Base-by-base conservation (phyloP, 1,140 invertebrate species). In the Procambarus virginalis region DNA sequence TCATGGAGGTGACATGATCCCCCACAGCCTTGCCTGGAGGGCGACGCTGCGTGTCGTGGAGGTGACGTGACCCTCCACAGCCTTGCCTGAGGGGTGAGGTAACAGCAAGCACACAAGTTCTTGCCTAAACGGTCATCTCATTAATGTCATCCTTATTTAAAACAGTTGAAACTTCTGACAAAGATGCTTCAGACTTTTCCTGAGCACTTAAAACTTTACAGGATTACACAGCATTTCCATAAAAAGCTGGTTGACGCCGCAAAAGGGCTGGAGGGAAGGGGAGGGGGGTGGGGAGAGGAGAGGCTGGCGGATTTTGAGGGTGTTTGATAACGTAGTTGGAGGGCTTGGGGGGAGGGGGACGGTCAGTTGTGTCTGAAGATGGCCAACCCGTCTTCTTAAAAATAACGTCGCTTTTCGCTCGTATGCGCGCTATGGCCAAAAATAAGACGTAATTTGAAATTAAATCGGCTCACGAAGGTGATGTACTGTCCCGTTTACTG, bases 131-230 rank as follows among this genome's bases (percentile, higher is more conserved):
- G 68, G 2, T 73, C n/a, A 73, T 34, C n/a, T 73, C 68, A 73
- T 73, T 73, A 73, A 73, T 73, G n/a, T 73, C 68, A 8, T 73
- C 68, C 68, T 73, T 73, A 73, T 73, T 73, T 73, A 73, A 73
- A 73, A 34, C 68, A 73, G 68, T 73, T 34, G 68, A 34, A 73
- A 73, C 68, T 73, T 22, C n/a, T 70, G 20, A 68, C n/a, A 73
- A 73, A 73, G 68, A 73, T 73, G 68, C 68, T 34, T 10, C n/a
- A 73, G 68, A 73, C n/a, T 73, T 73, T 73, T 73, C n/a, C 68
- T 20, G n/a, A 73, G 68, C n/a, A 34, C 68, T 73, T 34, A 34
- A 73, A 73, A 73, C 68, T 73, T 68, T 68, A 20, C 64, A 20
- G 12, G 64, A 68, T 68, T 73, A 73, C 22, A 9, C 22, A 73